Percentiles rank a stretch among this genome's conserved stretches.
These are phyloP conservation scores for Eubasilissa regina DNA, from an alignment of 1,140 invertebrate genomes.

Conservation along the genomic window DNA sequence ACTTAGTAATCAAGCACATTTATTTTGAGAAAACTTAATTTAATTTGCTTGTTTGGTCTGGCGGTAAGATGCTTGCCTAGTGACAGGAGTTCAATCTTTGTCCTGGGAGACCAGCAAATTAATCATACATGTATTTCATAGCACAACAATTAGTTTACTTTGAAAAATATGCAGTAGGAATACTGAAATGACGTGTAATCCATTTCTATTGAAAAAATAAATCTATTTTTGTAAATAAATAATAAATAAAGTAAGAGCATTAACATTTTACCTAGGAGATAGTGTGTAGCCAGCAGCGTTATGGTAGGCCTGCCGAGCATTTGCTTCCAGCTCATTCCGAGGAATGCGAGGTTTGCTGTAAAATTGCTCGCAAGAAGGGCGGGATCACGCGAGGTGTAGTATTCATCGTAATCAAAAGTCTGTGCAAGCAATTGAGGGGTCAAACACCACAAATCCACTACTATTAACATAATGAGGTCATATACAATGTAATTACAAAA, in stretches of 20 bases:
- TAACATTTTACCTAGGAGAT: slow-evolving; percentile 81
- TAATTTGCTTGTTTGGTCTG: too few species aligned
- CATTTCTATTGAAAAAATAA: not conserved
- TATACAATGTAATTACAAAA: too few species aligned
- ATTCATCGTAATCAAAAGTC: slow-evolving; percentile 94
- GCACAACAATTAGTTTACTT: too few species aligned
- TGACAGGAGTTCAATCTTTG: too few species aligned
- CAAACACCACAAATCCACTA: slow-evolving; percentile 50
- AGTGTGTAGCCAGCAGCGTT: slow-evolving; percentile 85
- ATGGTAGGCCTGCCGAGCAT: slow-evolving; percentile 92
- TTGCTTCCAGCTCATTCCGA: slow-evolving; percentile 94
- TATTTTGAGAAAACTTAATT: too few species aligned
- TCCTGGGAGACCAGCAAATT: too few species aligned
- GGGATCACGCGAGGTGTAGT: slow-evolving; percentile 93
- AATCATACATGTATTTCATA: too few species aligned
- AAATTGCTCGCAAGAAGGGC: slow-evolving; percentile 91
- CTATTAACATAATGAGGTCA: too few species aligned
- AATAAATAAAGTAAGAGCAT: not conserved
- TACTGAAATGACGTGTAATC: too few species aligned
- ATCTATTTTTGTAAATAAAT: not conserved
- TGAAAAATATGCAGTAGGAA: too few species aligned
- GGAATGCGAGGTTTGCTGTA: slow-evolving; percentile 90
- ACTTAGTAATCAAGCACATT: too few species aligned
- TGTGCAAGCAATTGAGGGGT: slow-evolving; percentile 67
- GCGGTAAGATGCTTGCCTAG: too few species aligned